A percentile compares a stretch with the other conserved stretches of the same genome.
Conservation (phyloP, 2,113 vertebrate species). For the Tinamus guttatus region DNA sequence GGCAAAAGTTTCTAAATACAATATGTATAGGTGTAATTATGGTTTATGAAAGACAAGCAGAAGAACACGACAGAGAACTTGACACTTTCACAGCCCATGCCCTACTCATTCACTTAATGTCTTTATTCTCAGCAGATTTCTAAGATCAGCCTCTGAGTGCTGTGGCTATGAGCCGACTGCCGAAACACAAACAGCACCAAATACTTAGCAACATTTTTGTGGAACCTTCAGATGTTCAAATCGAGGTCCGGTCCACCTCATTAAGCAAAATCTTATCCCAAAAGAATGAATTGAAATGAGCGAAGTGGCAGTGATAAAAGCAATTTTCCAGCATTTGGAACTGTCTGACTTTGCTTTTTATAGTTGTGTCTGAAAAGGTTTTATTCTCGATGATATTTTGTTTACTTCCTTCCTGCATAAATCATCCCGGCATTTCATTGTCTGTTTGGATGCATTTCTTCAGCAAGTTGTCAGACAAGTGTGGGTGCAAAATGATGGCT, state of each 20-base stretch:
- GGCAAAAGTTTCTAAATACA: background rate
- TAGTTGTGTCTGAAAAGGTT: conserved; percentile 4
- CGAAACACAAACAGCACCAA: background rate
- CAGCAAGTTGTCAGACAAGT: conserved; percentile 70
- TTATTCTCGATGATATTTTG: conserved; percentile 53
- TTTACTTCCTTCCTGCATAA: conserved; percentile 58
- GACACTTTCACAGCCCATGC: background rate
- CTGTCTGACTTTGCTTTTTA: conserved; percentile 28
- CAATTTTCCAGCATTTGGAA: conserved; percentile 28
- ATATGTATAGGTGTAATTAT: background rate
- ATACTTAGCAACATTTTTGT: background rate
- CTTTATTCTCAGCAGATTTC: conserved; percentile 5
- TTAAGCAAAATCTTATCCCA: conserved; percentile 5
- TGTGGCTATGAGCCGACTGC: background rate
- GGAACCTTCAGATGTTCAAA: conserved; percentile 9
- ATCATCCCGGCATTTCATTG: conserved; percentile 46
- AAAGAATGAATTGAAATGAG: background rate
- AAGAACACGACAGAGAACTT: background rate
- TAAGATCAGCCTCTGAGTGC: background rate
- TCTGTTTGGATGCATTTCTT: conserved; percentile 65
- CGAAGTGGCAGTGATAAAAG: background rate
- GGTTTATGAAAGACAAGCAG: background rate
- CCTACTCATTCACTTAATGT: background rate
- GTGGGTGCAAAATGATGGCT: conserved; percentile 62
- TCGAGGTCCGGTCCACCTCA: background rate